Evolutionary conservation across 2,888 invertebrate genomes (phyloP).

Genomic region (Cheilosia vernalis): DNA sequence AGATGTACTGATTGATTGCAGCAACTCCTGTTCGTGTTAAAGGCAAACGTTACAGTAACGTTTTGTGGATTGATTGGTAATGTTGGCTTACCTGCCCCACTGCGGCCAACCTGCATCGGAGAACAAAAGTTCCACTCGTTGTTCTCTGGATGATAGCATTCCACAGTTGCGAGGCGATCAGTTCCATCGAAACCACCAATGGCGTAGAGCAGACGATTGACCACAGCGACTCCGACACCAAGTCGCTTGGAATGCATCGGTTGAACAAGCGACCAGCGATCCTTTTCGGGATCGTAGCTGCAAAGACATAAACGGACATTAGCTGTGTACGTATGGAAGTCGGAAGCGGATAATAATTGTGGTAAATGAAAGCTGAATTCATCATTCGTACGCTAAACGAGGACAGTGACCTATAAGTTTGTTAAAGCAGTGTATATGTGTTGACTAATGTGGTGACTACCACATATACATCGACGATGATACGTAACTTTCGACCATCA

Average conservation of each 20-base stretch:
- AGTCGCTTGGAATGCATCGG: slow-evolving; percentile 91
- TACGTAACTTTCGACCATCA: too few species aligned
- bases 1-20: slow-evolving; percentile 92
- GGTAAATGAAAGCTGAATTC: too few species aligned
- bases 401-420: too few species aligned
- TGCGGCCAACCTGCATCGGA: slow-evolving; percentile 90
- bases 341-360: too few species aligned
- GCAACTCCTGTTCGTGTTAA: slow-evolving; percentile 87
- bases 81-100: slow-evolving; percentile 89
- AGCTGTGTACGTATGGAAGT: neutral
- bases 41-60: neutral
- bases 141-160: slow-evolving; percentile 97
- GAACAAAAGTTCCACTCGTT: slow-evolving; percentile 93
- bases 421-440: too few species aligned
- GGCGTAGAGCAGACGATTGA: slow-evolving; percentile 91
- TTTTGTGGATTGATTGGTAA: neutral
- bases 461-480: too few species aligned
- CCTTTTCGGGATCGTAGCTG: slow-evolving; percentile 94
- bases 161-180: slow-evolving; percentile 90
- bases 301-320: slow-evolving; percentile 67
- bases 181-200: slow-evolving; percentile 95
- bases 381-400: too few species aligned
- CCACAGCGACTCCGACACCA: slow-evolving; percentile 91
- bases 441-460: too few species aligned
- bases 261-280: slow-evolving; percentile 90